These are phyloP conservation scores for Tetramorium simillimum DNA, from an alignment of 1,140 invertebrate genomes.

Conservation along the genomic window DNA sequence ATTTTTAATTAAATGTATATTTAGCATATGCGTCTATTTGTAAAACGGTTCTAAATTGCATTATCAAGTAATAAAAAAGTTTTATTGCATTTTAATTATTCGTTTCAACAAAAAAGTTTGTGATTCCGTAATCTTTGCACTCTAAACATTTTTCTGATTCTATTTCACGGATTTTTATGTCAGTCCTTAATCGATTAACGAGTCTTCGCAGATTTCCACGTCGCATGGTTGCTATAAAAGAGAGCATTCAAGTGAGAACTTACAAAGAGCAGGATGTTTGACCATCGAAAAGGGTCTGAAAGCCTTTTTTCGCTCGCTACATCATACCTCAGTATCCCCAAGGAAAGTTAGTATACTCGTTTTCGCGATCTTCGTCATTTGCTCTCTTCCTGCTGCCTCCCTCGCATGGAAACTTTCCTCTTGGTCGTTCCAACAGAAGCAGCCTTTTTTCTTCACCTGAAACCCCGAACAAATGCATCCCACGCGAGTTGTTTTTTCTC, in stretches of 20 bases:
- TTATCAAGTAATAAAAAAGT: slow-evolving; percentile 8
- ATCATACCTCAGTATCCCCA: slow-evolving; percentile 12
- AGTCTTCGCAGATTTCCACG: neutral
- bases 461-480: slow-evolving; percentile 61
- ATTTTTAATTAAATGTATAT: slow-evolving; percentile 29
- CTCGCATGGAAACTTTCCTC: slow-evolving; percentile 33
- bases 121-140: neutral
- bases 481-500: slow-evolving; percentile 66
- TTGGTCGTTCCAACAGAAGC: slow-evolving; percentile 20
- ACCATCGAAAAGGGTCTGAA: slow-evolving; percentile 34
- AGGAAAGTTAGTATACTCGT: slow-evolving; percentile 19
- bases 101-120: neutral
- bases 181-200: neutral
- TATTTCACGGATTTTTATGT: neutral
- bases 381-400: neutral
- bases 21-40: neutral
- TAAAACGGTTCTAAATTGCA: neutral
- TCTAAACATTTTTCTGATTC: neutral
- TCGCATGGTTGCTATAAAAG: neutral
- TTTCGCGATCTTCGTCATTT: slow-evolving; percentile 40
- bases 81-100: neutral
- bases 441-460: slow-evolving; percentile 43
- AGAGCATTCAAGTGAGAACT: neutral
- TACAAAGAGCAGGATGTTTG: slow-evolving; percentile 53
- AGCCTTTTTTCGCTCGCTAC: neutral